These are phyloP conservation scores for Mactra quadrangularis DNA, from an alignment of 1,140 invertebrate species.

Conservation along the genomic window DNA sequence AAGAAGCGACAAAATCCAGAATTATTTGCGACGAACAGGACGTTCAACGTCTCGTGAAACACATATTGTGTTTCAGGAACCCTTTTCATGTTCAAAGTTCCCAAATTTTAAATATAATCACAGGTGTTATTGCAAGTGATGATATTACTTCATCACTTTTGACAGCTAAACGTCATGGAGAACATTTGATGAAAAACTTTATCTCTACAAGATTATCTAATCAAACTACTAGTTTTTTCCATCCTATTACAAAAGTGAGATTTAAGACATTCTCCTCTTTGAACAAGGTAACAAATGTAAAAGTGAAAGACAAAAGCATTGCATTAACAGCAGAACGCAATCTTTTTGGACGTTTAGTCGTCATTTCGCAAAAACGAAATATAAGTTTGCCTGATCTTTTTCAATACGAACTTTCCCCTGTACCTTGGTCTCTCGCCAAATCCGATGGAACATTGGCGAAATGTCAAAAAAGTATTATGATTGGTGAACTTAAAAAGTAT, in stretches of 20 bases:
- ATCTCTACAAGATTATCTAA: neutral
- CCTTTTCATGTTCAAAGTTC: neutral
- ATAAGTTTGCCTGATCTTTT: constrained; percentile 35
- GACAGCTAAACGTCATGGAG: neutral
- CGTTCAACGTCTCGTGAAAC: neutral
- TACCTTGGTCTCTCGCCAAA: constrained; percentile 49
- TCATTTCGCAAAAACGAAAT: constrained; percentile 14
- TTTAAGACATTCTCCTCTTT: constrained; percentile 7
- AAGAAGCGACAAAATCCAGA: neutral
- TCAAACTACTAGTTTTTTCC: neutral
- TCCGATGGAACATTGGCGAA: constrained; percentile 47
- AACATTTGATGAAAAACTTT: neutral
- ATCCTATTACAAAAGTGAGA: neutral
- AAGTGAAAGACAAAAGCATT: neutral
- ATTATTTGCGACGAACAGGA: neutral
- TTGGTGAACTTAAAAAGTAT: no score
- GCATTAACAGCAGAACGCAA: constrained; percentile 40
- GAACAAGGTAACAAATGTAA: neutral
- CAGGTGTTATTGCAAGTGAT: neutral
- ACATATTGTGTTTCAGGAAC: neutral
- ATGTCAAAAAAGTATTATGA: no score
- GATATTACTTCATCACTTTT: neutral
- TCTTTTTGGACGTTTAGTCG: constrained; percentile 41
- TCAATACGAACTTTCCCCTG: constrained; percentile 15
- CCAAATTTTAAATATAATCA: neutral